phyloP scores from a whole-genome alignment of 2,113 vertebrate species.

The Phyllostomus discolor region DNA sequence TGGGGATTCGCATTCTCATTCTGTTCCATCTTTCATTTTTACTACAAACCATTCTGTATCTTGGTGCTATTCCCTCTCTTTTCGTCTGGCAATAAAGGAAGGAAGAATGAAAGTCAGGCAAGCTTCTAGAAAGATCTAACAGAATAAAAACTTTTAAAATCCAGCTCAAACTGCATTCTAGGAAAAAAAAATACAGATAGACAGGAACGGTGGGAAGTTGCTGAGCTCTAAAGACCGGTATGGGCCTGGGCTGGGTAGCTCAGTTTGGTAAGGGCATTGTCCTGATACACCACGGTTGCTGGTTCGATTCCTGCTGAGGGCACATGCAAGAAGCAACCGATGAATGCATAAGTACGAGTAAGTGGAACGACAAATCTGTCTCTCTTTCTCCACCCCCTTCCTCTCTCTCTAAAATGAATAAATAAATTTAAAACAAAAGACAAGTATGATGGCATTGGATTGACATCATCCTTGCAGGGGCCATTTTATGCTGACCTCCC shows the following conservation, averaged over 20 bases:
- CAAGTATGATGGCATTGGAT: background rate
- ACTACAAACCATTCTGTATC: conserved; percentile 32
- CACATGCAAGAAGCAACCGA: too few relatives aligned
- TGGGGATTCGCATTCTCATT: background rate
- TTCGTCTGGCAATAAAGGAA: conserved; percentile 38
- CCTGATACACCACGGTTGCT: too few relatives aligned
- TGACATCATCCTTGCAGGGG: background rate
- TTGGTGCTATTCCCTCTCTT: conserved; percentile 1
- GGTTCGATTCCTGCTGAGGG: too few relatives aligned
- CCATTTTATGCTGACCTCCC: background rate
- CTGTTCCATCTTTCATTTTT: conserved; percentile 40
- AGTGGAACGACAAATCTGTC: too few relatives aligned
- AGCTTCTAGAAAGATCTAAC: conserved; percentile 2
- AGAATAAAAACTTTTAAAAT: background rate
- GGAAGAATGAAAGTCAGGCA: conserved; percentile 30
- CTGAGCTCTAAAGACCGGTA: background rate
- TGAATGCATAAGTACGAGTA: too few relatives aligned
- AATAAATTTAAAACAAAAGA: background rate
- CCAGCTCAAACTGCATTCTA: background rate
- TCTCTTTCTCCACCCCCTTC: too few relatives aligned
- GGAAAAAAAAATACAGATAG: background rate
- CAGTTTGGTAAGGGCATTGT: background rate
- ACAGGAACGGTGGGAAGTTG: background rate
- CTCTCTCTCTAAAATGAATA: too few relatives aligned
- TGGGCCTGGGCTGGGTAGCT: background rate